Percentiles rank a stretch among this genome's conserved stretches.
Conservation (phyloP, 2,888 invertebrate genomes). For the Drosophila mercatorum region DNA sequence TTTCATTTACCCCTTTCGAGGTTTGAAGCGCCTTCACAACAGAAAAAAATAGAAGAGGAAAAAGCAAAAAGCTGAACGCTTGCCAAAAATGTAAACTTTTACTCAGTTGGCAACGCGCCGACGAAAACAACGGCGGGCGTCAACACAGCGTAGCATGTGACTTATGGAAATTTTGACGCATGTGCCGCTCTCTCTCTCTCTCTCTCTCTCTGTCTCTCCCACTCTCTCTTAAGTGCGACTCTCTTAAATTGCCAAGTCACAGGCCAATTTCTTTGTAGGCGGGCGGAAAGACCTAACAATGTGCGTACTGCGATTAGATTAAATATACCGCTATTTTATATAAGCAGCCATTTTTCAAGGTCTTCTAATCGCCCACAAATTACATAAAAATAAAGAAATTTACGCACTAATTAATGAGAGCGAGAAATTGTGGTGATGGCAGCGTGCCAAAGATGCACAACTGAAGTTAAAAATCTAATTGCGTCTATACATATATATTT, state of each 20-base stretch:
- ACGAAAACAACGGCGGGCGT: constrained; percentile 36
- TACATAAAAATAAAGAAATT: constrained; percentile 59
- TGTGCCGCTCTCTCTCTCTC: constrained; percentile 31
- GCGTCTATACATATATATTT: constrained; percentile 29
- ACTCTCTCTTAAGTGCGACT: not conserved
- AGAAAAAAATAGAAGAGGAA: not conserved
- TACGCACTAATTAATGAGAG: not conserved
- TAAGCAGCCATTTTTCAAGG: constrained; percentile 67
- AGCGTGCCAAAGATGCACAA: constrained; percentile 39
- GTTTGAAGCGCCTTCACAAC: constrained; percentile 46
- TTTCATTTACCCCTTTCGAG: constrained; percentile 80
- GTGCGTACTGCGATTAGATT: constrained; percentile 72
- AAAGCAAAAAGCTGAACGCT: constrained; percentile 13
- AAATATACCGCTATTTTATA: constrained; percentile 64
- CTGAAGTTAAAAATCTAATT: constrained; percentile 24
- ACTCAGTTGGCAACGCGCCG: constrained; percentile 63
- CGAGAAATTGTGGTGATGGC: constrained; percentile 36
- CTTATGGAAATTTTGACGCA: constrained; percentile 60
- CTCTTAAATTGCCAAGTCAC: constrained; percentile 21
- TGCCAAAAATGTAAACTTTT: constrained; percentile 62
- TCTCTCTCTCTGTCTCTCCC: too few species aligned
- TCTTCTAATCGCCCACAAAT: constrained; percentile 59
- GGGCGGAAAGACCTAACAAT: constrained; percentile 7
- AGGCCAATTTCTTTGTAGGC: constrained; percentile 5
- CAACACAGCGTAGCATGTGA: constrained; percentile 69